A percentile compares a stretch with the other conserved stretches of the same genome.
Evolutionary conservation across 2,797 vertebrate species (phyloP).

Genomic region (Oophaga sylvatica): DNA sequence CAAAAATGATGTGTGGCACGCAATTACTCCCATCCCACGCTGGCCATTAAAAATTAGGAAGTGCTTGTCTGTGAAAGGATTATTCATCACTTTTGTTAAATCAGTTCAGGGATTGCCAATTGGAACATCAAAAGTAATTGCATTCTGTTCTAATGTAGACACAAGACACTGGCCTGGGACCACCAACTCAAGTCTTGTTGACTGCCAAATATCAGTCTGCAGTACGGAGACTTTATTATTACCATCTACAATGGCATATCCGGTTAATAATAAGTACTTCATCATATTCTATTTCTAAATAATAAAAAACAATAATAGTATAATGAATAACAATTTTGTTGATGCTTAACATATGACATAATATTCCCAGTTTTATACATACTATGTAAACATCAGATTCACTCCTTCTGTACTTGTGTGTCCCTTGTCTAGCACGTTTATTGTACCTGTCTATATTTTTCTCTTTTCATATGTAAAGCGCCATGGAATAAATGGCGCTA

Average conservation of each 20-base stretch:
- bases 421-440: too few species aligned
- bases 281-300: background rate
- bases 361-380: background rate
- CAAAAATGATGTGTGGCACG: conserved; percentile 41
- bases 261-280: background rate
- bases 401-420: too few species aligned
- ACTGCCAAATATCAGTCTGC: conserved; percentile 44
- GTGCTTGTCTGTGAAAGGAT: conserved; percentile 33
- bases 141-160: conserved; percentile 46
- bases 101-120: conserved; percentile 54
- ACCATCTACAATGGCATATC: background rate
- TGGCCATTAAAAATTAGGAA: conserved; percentile 55
- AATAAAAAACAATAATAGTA: background rate
- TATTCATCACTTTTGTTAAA: conserved; percentile 54
- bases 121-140: conserved; percentile 56
- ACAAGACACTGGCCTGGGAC: conserved; percentile 46
- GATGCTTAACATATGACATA: background rate
- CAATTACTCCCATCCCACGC: conserved; percentile 53
- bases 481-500: too few species aligned
- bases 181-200: conserved; percentile 42
- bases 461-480: too few species aligned
- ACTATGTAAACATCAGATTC: background rate
- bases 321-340: background rate
- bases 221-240: conserved; percentile 10
- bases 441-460: too few species aligned